Evolutionary conservation across 2,113 vertebrate genomes (phyloP).

Genomic region (Poicephalus meyeri): DNA sequence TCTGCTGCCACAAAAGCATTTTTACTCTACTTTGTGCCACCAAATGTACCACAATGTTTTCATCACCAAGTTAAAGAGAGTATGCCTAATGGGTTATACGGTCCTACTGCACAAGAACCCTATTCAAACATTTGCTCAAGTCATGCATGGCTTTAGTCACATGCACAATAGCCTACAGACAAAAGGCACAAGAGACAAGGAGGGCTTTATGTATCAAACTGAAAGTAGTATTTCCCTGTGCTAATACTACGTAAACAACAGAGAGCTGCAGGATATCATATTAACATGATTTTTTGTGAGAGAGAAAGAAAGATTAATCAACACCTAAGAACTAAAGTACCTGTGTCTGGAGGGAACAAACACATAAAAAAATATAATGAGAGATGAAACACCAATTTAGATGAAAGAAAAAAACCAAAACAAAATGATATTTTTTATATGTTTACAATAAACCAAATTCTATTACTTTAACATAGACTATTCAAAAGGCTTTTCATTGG

Average conservation of each 20-base stretch:
- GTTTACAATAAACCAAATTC: background rate
- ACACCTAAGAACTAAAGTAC: background rate
- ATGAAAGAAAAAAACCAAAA: background rate
- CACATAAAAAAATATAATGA: background rate
- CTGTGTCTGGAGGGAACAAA: background rate
- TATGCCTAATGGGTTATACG: conserved; percentile 45
- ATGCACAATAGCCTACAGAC: conserved; percentile 51
- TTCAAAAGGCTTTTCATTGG: background rate
- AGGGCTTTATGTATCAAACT: conserved; percentile 50
- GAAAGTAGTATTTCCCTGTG: conserved; percentile 52
- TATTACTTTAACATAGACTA: background rate
- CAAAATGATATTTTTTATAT: background rate
- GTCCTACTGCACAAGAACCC: conserved; percentile 57
- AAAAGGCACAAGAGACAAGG: conserved; percentile 67
- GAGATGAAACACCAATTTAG: background rate
- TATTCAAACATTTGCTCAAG: conserved; percentile 70
- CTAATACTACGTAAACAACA: conserved; percentile 39
- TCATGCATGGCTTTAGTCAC: conserved; percentile 60
- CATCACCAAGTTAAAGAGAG: conserved; percentile 22
- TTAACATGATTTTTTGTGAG: background rate
- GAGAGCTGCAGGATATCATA: background rate
- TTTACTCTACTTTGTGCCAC: conserved; percentile 45
- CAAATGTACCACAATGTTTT: conserved; percentile 58
- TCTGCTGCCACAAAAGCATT: conserved; percentile 46
- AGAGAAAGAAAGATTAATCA: background rate